Conservation (phyloP, 2,113 vertebrate genomes). For the Zootoca vivipara region DNA sequence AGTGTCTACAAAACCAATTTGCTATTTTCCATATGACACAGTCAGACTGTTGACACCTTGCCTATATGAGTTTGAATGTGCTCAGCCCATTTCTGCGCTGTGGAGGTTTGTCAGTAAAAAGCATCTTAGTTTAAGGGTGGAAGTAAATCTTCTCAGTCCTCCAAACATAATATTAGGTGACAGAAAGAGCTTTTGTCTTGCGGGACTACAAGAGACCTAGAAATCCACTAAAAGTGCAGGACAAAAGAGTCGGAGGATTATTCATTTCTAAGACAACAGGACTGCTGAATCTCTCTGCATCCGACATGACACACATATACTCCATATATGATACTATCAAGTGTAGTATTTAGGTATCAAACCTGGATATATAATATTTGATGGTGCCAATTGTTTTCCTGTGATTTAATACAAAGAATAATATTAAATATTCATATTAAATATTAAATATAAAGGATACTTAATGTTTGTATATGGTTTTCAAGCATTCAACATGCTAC, state of each 20-base stretch:
- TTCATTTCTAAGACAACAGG: conserved; percentile 46
- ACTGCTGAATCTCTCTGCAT: conserved; percentile 43
- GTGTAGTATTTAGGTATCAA: neutral
- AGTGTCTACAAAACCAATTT: conserved; percentile 56
- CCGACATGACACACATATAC: conserved; percentile 37
- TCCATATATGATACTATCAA: neutral
- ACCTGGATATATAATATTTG: neutral
- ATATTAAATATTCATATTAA: neutral
- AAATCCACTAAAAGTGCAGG: conserved; percentile 44
- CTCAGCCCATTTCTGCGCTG: conserved; percentile 51
- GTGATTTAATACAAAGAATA: conserved; percentile 10
- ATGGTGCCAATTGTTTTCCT: neutral
- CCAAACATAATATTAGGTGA: conserved; percentile 53
- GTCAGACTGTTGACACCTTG: conserved; percentile 47
- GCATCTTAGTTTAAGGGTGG: conserved; percentile 48
- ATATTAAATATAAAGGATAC: neutral
- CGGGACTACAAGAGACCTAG: conserved; percentile 32
- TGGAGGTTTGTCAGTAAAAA: conserved; percentile 50
- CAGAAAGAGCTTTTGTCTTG: conserved; percentile 54
- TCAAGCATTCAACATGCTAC: neutral
- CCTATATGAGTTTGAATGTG: conserved; percentile 49
- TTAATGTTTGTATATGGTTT: neutral
- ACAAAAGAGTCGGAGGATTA: conserved; percentile 35
- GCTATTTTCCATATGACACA: conserved; percentile 36
- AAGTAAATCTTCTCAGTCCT: conserved; percentile 41